These are phyloP conservation scores for Drosophila fuyamai DNA, from an alignment of 1,140 invertebrate species.

Conservation along the genomic window DNA sequence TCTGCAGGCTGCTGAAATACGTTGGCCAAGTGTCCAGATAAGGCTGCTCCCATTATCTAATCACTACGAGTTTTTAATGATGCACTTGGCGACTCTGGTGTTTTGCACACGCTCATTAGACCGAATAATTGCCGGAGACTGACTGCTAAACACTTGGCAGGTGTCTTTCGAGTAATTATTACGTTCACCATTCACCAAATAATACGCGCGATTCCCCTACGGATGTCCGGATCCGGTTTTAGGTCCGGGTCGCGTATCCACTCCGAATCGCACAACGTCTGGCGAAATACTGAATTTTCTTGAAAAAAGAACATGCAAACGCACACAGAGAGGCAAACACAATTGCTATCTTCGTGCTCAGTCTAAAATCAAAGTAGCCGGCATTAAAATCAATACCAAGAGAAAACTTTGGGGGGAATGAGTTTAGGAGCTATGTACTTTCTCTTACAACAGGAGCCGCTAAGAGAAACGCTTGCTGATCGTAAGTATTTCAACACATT, in stretches of 20 bases:
- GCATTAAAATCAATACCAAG: conserved; percentile 54
- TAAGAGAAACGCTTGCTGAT: conserved; percentile 22
- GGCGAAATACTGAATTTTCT: conserved; percentile 55
- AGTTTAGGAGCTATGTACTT: not conserved
- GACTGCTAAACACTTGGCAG: conserved; percentile 34
- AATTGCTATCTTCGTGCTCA: conserved; percentile 48
- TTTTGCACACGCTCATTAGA: not conserved
- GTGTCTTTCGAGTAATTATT: conserved; percentile 18
- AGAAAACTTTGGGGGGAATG: not conserved
- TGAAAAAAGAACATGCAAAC: conserved; percentile 35
- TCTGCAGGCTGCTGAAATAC: conserved; percentile 18
- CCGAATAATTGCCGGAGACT: not conserved
- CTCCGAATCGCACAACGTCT: conserved; percentile 47
- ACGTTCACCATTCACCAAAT: conserved; percentile 9
- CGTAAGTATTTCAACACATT: not conserved
- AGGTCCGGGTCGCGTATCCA: conserved; percentile 8
- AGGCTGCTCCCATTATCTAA: conserved; percentile 54
- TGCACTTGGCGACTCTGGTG: conserved; percentile 5
- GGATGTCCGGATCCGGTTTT: conserved; percentile 6
- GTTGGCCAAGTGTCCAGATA: conserved; percentile 46
- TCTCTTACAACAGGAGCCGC: not conserved
- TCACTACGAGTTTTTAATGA: conserved; percentile 22
- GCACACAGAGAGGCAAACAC: conserved; percentile 30
- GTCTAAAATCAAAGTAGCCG: conserved; percentile 46
- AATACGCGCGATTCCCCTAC: conserved; percentile 1